Evolutionary conservation across 2,113 vertebrate genomes (phyloP), one percentile per base, ranked within the genome.

Genomic region (Lepisosteus osseus): DNA sequence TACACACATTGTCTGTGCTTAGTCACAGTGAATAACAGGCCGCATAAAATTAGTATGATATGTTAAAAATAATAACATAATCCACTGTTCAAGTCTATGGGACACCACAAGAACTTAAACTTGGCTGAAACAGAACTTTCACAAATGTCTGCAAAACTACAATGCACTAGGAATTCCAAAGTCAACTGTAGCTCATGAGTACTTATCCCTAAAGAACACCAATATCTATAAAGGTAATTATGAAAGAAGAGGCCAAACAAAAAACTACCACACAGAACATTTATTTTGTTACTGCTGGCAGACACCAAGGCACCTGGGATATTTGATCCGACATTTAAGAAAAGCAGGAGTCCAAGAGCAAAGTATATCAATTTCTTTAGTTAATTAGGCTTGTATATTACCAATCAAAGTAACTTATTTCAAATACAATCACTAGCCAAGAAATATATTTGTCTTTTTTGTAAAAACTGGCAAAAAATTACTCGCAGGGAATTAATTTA

Each of bases 291-390:
- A 83, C 85, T 76, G 72, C 79, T 84, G 82, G 83, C 87, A 91
- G 89, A 91, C 88, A 90, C 79, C 1, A 74, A 84, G 88, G 89
- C 89, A 87, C 88, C 89, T 90, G 88, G 83, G 87, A 86, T 89
- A 91, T 84, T 73, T 82, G 86, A 91, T 85, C 83, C 75, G 82
- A 80, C 79, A 70, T 82, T 82, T 75, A 83, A 76, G 72, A 78
- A 70, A 75, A 62, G 72, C 71, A 68, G 75, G 67, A 54, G 76
- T 71, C 73, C 77, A 73, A 78, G 72, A 80, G 68, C 69, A 81
- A 80, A 78, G 77, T 76, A 75, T 45, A 84, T 87, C 80, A 74
- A 82, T 82, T 84, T 86, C 86, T 86, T 72, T 78, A 84, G 76
- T 81, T 85, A 89, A 90, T 89, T 91, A 87, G 82, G 69, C 76